Conservation (phyloP, 2,888 invertebrate species). For the Prionchulus punctatus region DNA sequence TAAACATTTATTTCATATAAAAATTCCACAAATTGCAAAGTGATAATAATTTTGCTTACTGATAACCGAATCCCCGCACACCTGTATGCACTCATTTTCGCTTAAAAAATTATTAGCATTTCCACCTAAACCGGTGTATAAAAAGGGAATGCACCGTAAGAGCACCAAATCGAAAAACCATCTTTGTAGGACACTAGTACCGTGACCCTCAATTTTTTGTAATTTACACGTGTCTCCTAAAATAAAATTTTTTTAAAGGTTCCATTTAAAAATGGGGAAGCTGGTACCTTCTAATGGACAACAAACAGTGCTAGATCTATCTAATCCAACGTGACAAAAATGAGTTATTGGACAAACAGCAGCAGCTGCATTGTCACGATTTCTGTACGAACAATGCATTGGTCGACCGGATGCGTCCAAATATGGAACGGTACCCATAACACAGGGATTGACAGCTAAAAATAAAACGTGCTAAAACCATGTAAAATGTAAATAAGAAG, state of each 20-base stretch:
- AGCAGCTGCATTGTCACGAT: neutral
- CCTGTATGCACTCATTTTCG: conserved; percentile 10
- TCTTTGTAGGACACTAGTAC: neutral
- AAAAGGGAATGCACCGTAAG: conserved; percentile 22
- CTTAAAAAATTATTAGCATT: conserved; percentile 19
- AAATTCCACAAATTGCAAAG: too few species aligned
- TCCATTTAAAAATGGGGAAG: neutral
- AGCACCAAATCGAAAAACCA: conserved; percentile 19
- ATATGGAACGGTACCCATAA: neutral
- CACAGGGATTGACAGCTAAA: neutral
- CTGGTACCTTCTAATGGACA: conserved; percentile 12
- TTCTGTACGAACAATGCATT: neutral
- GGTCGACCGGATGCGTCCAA: neutral
- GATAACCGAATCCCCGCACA: too few species aligned
- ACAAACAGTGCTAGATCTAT: conserved; percentile 19
- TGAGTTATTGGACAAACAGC: conserved; percentile 16
- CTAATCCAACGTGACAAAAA: conserved; percentile 15
- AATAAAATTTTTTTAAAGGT: neutral
- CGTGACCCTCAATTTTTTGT: neutral
- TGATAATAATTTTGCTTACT: too few species aligned
- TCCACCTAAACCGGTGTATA: conserved; percentile 27
- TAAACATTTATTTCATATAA: too few species aligned
- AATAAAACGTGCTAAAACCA: neutral
- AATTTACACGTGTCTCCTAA: neutral
- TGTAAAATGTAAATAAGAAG: too few species aligned